phyloP scores from a whole-genome alignment of 2,797 vertebrate species.

The Chaetodon trifasciatus region DNA sequence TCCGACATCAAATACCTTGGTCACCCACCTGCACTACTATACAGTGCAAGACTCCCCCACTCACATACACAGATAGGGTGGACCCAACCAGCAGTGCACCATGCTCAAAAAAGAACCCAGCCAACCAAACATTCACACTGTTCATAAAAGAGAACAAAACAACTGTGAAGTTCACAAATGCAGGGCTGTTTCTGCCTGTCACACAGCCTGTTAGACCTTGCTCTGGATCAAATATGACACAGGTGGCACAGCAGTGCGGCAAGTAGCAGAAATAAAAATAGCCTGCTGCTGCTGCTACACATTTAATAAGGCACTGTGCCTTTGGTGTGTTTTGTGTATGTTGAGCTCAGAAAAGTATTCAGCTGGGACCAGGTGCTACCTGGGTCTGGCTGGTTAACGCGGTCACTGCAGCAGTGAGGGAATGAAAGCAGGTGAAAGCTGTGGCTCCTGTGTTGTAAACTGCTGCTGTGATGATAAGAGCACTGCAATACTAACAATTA shows the following conservation, averaged over 20 bases:
- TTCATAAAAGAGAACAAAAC: slow-evolving; percentile 62
- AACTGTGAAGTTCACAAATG: slow-evolving; percentile 23
- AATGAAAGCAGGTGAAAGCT: slow-evolving; percentile 60
- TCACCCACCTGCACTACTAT: slow-evolving; percentile 81
- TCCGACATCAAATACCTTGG: slow-evolving; percentile 69
- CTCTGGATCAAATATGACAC: slow-evolving; percentile 71
- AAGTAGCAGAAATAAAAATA: slow-evolving; percentile 50
- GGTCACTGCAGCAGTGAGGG: slow-evolving; percentile 32
- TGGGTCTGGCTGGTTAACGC: slow-evolving; percentile 70
- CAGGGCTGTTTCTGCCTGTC: slow-evolving; percentile 22
- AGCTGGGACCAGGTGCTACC: slow-evolving; percentile 68
- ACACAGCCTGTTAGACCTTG: slow-evolving; percentile 53
- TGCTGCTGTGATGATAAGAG: slow-evolving; percentile 11
- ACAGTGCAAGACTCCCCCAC: slow-evolving; percentile 52
- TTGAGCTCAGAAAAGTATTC: slow-evolving; percentile 45
- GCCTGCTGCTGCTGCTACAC: slow-evolving; percentile 34
- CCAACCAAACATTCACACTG: slow-evolving; percentile 62
- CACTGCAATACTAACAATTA: slow-evolving; percentile 17
- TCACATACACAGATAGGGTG: slow-evolving; percentile 48
- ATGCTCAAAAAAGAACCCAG: slow-evolving; percentile 69
- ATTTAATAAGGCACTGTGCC: slow-evolving; percentile 43
- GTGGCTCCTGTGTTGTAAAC: slow-evolving; percentile 41
- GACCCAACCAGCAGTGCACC: slow-evolving; percentile 77
- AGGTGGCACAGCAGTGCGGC: slow-evolving; percentile 69
- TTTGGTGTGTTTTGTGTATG: slow-evolving; percentile 27